phyloP scores from a whole-genome alignment of 2,113 vertebrate genomes.

The Geococcyx californianus region DNA sequence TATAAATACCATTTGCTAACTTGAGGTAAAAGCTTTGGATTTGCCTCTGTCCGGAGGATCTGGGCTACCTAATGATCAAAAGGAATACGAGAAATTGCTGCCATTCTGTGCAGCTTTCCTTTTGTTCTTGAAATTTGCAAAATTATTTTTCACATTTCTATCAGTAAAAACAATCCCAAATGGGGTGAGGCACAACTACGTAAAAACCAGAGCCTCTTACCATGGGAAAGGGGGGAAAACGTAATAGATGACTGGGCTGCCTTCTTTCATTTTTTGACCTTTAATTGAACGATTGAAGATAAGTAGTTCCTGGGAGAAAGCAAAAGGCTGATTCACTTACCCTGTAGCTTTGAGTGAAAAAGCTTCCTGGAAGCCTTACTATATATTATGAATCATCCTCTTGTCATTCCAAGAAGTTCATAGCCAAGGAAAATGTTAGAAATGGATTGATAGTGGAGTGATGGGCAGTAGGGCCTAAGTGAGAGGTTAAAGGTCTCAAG shows the following conservation, averaged over 20 bases:
- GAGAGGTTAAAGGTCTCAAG: slow-evolving; percentile 67
- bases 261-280: slow-evolving; percentile 78
- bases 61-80: background rate
- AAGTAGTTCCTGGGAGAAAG: slow-evolving; percentile 77
- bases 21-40: background rate
- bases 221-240: background rate
- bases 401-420: slow-evolving; percentile 77
- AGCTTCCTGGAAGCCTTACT: slow-evolving; percentile 72
- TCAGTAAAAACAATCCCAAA: slow-evolving; percentile 34
- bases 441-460: slow-evolving; percentile 70
- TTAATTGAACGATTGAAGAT: slow-evolving; percentile 84
- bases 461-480: slow-evolving; percentile 55
- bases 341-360: slow-evolving; percentile 71
- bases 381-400: slow-evolving; percentile 73
- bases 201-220: slow-evolving; percentile 37
- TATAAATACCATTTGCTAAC: background rate
- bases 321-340: slow-evolving; percentile 78
- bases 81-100: background rate
- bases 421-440: slow-evolving; percentile 73
- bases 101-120: background rate
- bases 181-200: slow-evolving; percentile 2
- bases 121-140: slow-evolving; percentile 37
- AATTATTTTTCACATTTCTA: slow-evolving; percentile 48
- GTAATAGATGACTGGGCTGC: slow-evolving; percentile 60
- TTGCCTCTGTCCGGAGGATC: background rate